Conservation (phyloP, 2,113 vertebrate species). For the Oryzias celebensis region DNA sequence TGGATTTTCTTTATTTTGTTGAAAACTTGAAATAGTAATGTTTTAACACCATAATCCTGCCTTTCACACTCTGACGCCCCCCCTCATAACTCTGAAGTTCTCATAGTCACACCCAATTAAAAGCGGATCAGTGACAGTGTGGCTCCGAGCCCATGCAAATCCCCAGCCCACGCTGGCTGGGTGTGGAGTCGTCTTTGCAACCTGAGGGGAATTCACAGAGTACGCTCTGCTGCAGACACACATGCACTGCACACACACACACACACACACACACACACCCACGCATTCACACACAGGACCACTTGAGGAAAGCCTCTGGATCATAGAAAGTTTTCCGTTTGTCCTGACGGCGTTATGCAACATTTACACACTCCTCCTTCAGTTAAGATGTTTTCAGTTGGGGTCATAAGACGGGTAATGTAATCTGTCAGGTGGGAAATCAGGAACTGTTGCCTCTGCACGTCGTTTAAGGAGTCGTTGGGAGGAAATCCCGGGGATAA, state of each 20-base stretch:
- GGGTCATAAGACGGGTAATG: slow-evolving; percentile 25
- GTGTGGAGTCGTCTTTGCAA: slow-evolving; percentile 50
- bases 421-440: slow-evolving; percentile 52
- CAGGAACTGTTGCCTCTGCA: slow-evolving; percentile 41
- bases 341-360: neutral
- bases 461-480: slow-evolving; percentile 49
- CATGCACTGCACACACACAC: no score
- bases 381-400: slow-evolving; percentile 34
- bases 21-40: neutral
- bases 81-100: slow-evolving; percentile 45
- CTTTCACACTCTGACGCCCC: neutral
- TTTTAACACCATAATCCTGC: no score
- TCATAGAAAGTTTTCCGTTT: slow-evolving; percentile 17
- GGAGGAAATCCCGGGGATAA: slow-evolving; percentile 68
- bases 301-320: neutral
- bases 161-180: slow-evolving; percentile 46
- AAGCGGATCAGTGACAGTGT: slow-evolving; percentile 65
- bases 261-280: neutral
- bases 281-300: slow-evolving; percentile 1
- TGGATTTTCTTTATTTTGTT: no score
- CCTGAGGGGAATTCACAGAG: slow-evolving; percentile 64
- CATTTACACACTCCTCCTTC: neutral
- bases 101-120: slow-evolving; percentile 71
- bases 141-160: slow-evolving; percentile 75
- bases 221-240: slow-evolving; percentile 32